Conservation (phyloP, 2,888 invertebrate species). For the Mantis religiosa region DNA sequence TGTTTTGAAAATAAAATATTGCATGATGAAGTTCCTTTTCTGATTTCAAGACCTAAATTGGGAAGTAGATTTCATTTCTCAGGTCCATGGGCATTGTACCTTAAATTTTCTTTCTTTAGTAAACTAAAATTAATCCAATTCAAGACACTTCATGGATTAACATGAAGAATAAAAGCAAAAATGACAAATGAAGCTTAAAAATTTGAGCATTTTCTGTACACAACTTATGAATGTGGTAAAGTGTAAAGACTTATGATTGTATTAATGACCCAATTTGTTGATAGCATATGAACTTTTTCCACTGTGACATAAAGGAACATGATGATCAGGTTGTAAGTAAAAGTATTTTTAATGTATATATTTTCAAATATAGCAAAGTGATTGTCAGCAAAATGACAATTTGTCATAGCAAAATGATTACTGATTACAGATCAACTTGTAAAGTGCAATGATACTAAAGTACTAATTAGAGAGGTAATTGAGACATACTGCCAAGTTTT, state of each 20-base stretch:
- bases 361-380: background rate
- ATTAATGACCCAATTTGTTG: background rate
- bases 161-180: background rate
- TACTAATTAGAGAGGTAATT: too few species aligned
- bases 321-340: background rate
- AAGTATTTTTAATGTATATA: background rate
- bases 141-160: background rate
- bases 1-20: background rate
- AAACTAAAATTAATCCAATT: background rate
- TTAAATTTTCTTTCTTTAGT: background rate
- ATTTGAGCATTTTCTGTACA: background rate
- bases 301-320: background rate
- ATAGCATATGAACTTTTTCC: background rate
- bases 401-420: too few species aligned
- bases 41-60: background rate
- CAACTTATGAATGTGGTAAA: background rate
- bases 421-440: background rate
- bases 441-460: too few species aligned
- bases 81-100: background rate
- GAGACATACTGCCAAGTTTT: too few species aligned
- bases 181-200: background rate
- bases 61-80: background rate
- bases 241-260: background rate
- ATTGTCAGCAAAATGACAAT: too few species aligned
- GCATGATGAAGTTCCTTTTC: background rate